Percentiles rank a stretch among this genome's conserved stretches.
phyloP scores from a whole-genome alignment of 2,113 vertebrate species.

The Chlorodrepanis virens region DNA sequence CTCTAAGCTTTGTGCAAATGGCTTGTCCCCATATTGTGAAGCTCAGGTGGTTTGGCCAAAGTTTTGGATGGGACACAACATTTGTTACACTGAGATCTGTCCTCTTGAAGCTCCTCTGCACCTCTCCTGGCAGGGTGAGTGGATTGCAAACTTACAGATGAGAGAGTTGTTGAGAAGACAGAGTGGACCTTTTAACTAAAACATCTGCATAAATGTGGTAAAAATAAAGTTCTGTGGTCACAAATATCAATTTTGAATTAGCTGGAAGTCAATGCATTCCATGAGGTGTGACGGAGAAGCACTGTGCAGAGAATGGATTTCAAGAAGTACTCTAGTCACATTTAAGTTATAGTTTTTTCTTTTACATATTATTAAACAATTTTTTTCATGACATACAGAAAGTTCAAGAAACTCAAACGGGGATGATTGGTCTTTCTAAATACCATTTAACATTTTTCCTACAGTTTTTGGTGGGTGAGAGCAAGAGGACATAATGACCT shows the following conservation, averaged over 20 bases:
- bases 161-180: not conserved
- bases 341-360: not conserved
- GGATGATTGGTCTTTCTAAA: not conserved
- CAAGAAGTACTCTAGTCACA: not conserved
- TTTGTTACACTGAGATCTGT: not conserved
- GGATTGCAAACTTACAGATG: not conserved
- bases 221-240: not conserved
- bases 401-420: not conserved
- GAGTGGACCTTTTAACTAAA: not conserved
- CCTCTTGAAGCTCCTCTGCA: not conserved
- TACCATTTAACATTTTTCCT: not conserved
- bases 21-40: not conserved
- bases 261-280: not conserved
- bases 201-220: not conserved
- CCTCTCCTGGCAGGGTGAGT: rapidly evolving
- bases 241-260: not conserved
- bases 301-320: not conserved
- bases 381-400: not conserved
- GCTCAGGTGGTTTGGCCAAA: not conserved
- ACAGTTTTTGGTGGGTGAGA: not conserved
- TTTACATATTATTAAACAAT: not conserved
- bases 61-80: not conserved
- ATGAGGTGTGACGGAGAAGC: not conserved
- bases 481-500: not conserved
- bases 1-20: not conserved